Base-by-base conservation (phyloP, 2,113 vertebrate species). In the Chamaea fasciata region DNA sequence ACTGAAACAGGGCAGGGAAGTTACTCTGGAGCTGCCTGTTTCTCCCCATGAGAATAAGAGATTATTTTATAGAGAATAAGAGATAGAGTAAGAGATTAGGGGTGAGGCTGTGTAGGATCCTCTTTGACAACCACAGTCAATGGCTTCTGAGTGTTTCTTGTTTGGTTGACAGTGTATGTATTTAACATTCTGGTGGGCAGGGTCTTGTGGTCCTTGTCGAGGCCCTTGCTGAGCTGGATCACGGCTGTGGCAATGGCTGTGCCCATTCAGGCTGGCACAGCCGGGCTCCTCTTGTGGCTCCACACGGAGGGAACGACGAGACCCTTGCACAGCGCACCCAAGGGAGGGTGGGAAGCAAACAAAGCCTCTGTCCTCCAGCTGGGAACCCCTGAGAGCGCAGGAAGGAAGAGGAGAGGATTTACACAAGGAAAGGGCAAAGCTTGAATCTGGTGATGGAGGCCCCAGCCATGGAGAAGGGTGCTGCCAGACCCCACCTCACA, bases 281-380 rank as follows among this genome's bases (percentile, higher is more conserved):
- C 41, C 0, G 0, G 12, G 44, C 22, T 84, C 15, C 47, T 65
- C 11, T 42, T 20, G 21, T 1, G 5, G 30, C 12, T 77, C 22
- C 56, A 21, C 16, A 13, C 0, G 1, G 53, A 59, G 57, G 37
- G 55, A 80, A 33, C 7, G 8, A 27, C 0, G 0, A 92, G 44
- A 37, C 12, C 37, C 37, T 60, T 2, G 3, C 31, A 10, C 2
- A 6, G 26, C 23, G 56, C 33, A 39, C 41, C 10, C 0, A 0
- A 18, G 24, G 47, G 46, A 73, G 18, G 42, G 30, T 11, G 47
- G 28, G 59, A 19, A 62, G 31, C 0, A 0, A 6, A 30, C 11
- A 23, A 22, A 30, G 21, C 37, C 33, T 35, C 22, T 28, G 3
- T 33, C 44, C 55, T 76, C 57, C 53, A 37, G 9, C 53, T 18